Conservation (phyloP, 2,888 invertebrate genomes). For the Cataglyphis albicans region DNA sequence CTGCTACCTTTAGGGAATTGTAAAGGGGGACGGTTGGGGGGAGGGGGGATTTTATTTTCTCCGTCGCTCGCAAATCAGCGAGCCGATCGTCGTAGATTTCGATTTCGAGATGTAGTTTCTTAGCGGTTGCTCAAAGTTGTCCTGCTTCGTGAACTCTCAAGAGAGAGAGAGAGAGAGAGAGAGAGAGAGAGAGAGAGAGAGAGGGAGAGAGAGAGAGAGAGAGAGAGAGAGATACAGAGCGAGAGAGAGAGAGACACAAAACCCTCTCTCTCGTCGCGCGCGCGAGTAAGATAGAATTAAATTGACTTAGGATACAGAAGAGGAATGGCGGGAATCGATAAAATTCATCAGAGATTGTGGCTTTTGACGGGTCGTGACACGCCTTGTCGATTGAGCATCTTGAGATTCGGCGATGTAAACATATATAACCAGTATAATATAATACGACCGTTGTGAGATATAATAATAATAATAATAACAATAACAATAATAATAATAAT, state of each 20-base stretch:
- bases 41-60: constrained; percentile 1
- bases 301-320: constrained; percentile 37
- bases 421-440: background rate
- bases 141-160: constrained; percentile 36
- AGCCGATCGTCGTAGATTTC: constrained; percentile 44
- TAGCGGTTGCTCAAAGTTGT: constrained; percentile 53
- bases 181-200: no score
- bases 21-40: background rate
- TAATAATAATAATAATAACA: background rate
- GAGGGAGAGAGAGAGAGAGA: no score
- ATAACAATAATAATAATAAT: background rate
- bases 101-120: constrained; percentile 42
- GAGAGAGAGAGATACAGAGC: no score
- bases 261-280: constrained; percentile 1
- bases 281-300: constrained; percentile 42
- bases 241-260: background rate
- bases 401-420: constrained; percentile 21
- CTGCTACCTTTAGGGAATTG: constrained; percentile 7
- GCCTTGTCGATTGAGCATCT: constrained; percentile 54
- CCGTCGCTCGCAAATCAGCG: constrained; percentile 34
- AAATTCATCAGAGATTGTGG: constrained; percentile 32
- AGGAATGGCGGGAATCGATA: constrained; percentile 32
- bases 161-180: background rate
- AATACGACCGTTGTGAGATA: constrained; percentile 17
- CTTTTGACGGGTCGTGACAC: constrained; percentile 50